Evolutionary conservation across 2,797 vertebrate species (phyloP), one percentile per base, ranked within the genome.

Genomic region (Arremon aurantiirostris): DNA sequence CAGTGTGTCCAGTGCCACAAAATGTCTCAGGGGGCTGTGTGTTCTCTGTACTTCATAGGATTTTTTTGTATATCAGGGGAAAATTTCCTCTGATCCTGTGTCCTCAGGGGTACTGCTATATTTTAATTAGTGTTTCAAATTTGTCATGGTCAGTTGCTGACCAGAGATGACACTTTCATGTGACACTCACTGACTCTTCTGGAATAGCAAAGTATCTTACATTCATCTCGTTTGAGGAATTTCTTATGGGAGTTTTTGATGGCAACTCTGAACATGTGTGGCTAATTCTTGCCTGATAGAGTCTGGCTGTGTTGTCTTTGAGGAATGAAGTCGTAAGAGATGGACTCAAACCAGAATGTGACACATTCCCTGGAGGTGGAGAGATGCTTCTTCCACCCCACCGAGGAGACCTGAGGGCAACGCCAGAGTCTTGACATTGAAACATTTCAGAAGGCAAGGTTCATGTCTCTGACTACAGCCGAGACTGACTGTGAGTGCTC

Each of bases 401-500:
- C n/a, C 0, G 1, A 90, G 23, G 44, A 81, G 34, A 81, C 23
- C 34, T 24, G 32, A 86, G 28, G 50, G 77, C 39, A 84, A 47
- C 37, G 63, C 12, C 26, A 79, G 37, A 63, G 30, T 57, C 75
- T 50, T 6, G 34, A 69, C 46, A 53, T 0, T 70, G 32, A 87
- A 91, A 72, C 37, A 9, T 82, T 93, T 90, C 89, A 90, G 59
- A 89, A 93, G 73, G 49, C 37, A 83, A 88, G 22, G n/a, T 59
- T 94, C 55, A 81, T 12, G 8, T 34, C 52, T 84, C 80, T 63
- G 63, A 65, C 55, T 88, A 70, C 56, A 90, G 66, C 39, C 77
- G 86, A 94, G 56, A 68, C 59, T 7, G 7, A 84, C 28, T 15
- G 20, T 11, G 6, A 93, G 57, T 91, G 26, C 86, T 92, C 78